Evolutionary conservation across 2,888 invertebrate genomes (phyloP).

Genomic region (Drosophila austrosaltans): DNA sequence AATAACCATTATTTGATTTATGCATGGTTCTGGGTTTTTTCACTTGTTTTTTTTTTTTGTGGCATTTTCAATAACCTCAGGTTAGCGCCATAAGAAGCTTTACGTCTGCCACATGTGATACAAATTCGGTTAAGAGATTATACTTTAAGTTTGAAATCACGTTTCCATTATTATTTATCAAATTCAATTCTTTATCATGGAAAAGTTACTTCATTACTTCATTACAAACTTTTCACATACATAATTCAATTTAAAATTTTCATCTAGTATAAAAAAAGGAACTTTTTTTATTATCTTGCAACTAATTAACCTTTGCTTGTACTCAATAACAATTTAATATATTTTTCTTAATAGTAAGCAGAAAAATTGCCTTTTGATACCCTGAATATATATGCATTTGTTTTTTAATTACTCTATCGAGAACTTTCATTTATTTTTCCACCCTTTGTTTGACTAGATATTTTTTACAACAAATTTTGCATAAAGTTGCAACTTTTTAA

Average conservation of each 20-base stretch:
- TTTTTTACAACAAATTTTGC: neutral
- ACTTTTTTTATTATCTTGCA: too few species aligned
- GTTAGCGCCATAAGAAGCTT: constrained; percentile 30
- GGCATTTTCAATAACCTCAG: constrained; percentile 38
- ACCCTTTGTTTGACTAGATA: neutral
- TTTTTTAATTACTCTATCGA: neutral
- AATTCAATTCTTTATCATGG: too few species aligned
- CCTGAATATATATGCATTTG: neutral
- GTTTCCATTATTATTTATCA: neutral
- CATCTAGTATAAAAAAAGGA: too few species aligned
- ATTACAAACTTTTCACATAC: too few species aligned
- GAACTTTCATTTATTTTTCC: neutral
- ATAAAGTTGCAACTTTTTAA: neutral
- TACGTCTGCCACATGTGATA: constrained; percentile 36
- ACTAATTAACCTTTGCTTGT: too few species aligned
- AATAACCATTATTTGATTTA: constrained; percentile 71
- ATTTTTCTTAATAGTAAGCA: neutral
- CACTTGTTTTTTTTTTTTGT: neutral
- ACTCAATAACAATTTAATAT: too few species aligned
- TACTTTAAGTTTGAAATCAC: neutral
- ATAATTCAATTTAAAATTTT: too few species aligned
- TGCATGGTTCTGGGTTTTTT: constrained; percentile 30
- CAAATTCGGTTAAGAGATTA: neutral
- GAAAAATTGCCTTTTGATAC: neutral
- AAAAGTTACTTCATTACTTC: too few species aligned